A percentile compares a stretch with the other conserved stretches of the same genome.
Conservation (phyloP, 2,113 vertebrate genomes). For the Perca fluviatilis region DNA sequence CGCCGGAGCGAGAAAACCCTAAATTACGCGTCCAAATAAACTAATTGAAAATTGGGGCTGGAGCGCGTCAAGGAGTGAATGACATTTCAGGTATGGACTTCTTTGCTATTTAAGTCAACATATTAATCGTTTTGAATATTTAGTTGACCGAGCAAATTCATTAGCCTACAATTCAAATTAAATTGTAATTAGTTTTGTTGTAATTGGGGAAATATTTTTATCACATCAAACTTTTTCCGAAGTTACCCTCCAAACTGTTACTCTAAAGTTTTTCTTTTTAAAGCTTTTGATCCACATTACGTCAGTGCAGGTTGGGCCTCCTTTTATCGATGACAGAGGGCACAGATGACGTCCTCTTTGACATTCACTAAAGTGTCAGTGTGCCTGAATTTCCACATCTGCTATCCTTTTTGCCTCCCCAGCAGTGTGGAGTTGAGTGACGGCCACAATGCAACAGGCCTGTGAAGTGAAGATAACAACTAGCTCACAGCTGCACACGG, state of each 20-base stretch:
- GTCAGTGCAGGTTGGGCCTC: conserved; percentile 7
- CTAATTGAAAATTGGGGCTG: conserved; percentile 28
- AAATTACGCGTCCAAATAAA: conserved; percentile 53
- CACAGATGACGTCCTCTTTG: conserved; percentile 13
- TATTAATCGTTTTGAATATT: not conserved
- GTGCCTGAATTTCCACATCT: conserved; percentile 2
- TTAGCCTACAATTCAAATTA: not conserved
- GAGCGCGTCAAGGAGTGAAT: not conserved
- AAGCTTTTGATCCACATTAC: conserved; percentile 39
- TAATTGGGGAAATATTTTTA: not conserved
- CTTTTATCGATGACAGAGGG: not conserved
- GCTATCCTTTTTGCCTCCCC: not conserved
- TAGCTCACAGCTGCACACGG: conserved; percentile 48
- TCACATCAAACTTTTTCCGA: not conserved
- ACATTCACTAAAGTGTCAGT: conserved; percentile 16
- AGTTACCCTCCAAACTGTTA: not conserved
- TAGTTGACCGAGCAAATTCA: not conserved
- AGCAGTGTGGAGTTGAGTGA: conserved; percentile 43
- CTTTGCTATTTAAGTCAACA: not conserved
- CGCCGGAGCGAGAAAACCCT: conserved; percentile 33
- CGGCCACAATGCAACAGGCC: conserved; percentile 71
- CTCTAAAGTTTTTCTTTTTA: not conserved
- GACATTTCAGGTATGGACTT: conserved; percentile 57
- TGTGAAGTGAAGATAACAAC: conserved; percentile 57
- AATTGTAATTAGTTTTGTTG: not conserved